Evolutionary conservation across 2,113 vertebrate genomes (phyloP), one percentile per base, ranked within the genome.

Genomic region (Hepsetus odoe): DNA sequence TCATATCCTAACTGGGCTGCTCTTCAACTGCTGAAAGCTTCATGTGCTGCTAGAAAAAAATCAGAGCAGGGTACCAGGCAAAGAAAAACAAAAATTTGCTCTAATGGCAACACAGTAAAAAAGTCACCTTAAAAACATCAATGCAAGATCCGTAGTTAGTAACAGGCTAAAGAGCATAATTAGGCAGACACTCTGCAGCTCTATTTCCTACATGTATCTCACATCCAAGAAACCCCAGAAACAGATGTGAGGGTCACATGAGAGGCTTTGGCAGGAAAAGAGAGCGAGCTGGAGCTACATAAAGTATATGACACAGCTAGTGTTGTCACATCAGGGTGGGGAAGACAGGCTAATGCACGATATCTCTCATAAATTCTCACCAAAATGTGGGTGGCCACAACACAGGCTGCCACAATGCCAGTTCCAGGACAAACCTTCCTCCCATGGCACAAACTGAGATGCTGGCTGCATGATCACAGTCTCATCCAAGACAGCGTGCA

Each of bases 401-500:
- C 18, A 40, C 51, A 40, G 46, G 32, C 77, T 58, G 18, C 71
- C 76, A 80, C 82, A 76, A 76, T 73, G 67, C 81, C 80, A 65
- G 42, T 44, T 84, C 74, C 61, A 59, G 65, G 84, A 86, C 86
- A 89, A 87, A 86, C 84, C 84, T 82, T 86, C 16, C 81, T 87
- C 88, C 61, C n/a, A 53, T 14, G 44, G 40, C 30, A 9, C 35
- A 84, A 84, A 84, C 88, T 90, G 46, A 49, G 46, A 49, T 20
- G 5, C 46, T 49, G 18, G 46, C 28, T 16, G 30, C 12, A 88
- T 76, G 49, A 88, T 87, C 87, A 87, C 88, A 88, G 89, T 86
- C 86, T 89, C 83, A 80, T 84, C 85, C 85, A 88, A 87, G 3
- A 24, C 85, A 88, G 84, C 90, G 91, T 84, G 91, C 90, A 90